phyloP scores from a whole-genome alignment of 2,888 invertebrate species.

The Cremastinae sp. region DNA sequence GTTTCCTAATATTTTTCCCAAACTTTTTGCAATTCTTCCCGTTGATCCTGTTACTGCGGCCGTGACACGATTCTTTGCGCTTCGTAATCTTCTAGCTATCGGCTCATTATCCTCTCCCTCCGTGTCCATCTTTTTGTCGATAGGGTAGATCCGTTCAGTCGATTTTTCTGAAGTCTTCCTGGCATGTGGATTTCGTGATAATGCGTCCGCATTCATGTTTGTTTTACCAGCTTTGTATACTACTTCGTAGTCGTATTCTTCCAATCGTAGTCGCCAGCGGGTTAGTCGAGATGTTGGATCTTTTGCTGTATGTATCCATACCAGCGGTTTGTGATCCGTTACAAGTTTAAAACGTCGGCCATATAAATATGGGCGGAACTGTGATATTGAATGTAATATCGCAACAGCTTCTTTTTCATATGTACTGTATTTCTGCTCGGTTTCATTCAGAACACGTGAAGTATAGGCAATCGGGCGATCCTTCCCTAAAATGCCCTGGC shows the following conservation, averaged over 20 bases:
- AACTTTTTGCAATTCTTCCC: not conserved
- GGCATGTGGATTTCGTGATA: slow-evolving; percentile 4
- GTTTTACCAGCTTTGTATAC: slow-evolving; percentile 32
- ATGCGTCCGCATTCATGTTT: slow-evolving; percentile 4
- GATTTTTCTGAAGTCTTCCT: not conserved
- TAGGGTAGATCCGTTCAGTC: not conserved
- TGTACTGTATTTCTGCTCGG: slow-evolving; percentile 57
- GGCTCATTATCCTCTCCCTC: not conserved
- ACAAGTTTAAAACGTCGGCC: slow-evolving; percentile 28
- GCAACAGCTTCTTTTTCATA: slow-evolving; percentile 43
- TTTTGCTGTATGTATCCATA: slow-evolving; percentile 38
- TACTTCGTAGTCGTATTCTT: slow-evolving; percentile 32
- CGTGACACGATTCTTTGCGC: too few relatives aligned
- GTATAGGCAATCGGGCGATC: slow-evolving; percentile 59
- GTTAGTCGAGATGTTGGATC: slow-evolving; percentile 41
- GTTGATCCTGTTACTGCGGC: too few relatives aligned
- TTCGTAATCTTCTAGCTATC: not conserved
- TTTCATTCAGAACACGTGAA: slow-evolving; percentile 43
- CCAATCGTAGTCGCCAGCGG: slow-evolving; percentile 31
- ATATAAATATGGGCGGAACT: slow-evolving; percentile 32
- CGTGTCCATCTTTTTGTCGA: not conserved
- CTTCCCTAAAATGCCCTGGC: slow-evolving; percentile 57
- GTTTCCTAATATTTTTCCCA: not conserved
- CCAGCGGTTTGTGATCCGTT: slow-evolving; percentile 36
- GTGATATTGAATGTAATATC: slow-evolving; percentile 17